A percentile compares a stretch with the other conserved stretches of the same genome.
These are phyloP conservation scores for Ara ararauna DNA, from an alignment of 2,797 vertebrate genomes.

Conservation along the genomic window DNA sequence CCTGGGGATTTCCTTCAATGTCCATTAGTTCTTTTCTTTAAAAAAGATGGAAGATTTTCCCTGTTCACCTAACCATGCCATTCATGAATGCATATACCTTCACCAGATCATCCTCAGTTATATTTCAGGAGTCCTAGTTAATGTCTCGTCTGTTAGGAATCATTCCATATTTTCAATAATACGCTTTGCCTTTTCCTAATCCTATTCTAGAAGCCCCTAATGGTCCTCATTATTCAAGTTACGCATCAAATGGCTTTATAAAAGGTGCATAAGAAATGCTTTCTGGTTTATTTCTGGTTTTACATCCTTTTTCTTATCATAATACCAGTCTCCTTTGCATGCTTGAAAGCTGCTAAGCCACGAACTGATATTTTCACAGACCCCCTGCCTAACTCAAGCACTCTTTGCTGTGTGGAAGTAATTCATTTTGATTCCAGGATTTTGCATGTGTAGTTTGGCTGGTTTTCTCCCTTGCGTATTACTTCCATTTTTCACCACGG, in stretches of 20 bases:
- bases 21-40: background rate
- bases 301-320: background rate
- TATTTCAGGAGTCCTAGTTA: background rate
- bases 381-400: background rate
- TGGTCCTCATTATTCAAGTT: background rate
- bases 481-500: slow-evolving; percentile 41
- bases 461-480: slow-evolving; percentile 19
- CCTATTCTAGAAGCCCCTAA: background rate
- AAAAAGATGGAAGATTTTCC: background rate
- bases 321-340: background rate
- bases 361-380: background rate
- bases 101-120: background rate
- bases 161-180: background rate
- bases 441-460: background rate
- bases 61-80: background rate
- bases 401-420: background rate
- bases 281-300: background rate
- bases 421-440: background rate
- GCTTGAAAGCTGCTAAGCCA: background rate
- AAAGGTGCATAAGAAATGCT: background rate
- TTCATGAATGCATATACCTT: background rate
- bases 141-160: background rate
- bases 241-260: background rate
- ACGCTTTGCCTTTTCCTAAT: background rate
- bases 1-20: background rate